Evolutionary conservation across 2,113 vertebrate genomes (phyloP).

Genomic region (Melanerpes formicivorus): DNA sequence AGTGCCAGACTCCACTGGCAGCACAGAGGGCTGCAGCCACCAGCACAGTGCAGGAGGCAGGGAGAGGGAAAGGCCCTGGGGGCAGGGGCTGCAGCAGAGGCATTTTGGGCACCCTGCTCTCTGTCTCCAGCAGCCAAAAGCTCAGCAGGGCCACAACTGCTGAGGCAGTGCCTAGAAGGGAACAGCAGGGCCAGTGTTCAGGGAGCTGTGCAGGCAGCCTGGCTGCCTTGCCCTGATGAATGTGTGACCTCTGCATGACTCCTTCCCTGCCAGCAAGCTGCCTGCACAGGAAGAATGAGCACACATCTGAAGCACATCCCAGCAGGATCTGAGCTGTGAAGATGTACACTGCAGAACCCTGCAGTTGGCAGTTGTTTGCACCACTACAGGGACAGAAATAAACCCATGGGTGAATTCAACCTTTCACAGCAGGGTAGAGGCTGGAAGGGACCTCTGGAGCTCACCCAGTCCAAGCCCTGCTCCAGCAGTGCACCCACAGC

Average conservation of each 20-base stretch:
- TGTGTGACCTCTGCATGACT: slow-evolving; percentile 19
- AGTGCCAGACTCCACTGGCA: neutral
- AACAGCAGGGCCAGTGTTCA: neutral
- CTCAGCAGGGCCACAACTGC: neutral
- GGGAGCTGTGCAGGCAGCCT: neutral
- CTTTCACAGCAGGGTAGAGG: neutral
- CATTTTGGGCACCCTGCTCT: neutral
- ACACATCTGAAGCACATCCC: neutral
- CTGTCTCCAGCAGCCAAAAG: neutral
- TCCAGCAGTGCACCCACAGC: too few relatives aligned
- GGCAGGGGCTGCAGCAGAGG: neutral
- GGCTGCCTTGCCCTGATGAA: slow-evolving; percentile 19
- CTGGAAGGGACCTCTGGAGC: too few relatives aligned
- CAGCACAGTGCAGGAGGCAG: neutral
- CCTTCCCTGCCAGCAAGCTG: neutral
- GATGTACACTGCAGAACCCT: neutral
- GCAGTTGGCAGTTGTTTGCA: neutral
- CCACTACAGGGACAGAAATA: neutral
- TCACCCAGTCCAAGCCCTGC: too few relatives aligned
- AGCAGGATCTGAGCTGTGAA: neutral
- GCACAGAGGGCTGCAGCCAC: neutral
- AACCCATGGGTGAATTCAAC: neutral
- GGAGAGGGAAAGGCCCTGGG: neutral
- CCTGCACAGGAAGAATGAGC: slow-evolving; percentile 9
- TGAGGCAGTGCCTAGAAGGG: slow-evolving; percentile 29